Base-by-base conservation (phyloP, 1,140 invertebrate species). In the Drosophila asahinai region DNA sequence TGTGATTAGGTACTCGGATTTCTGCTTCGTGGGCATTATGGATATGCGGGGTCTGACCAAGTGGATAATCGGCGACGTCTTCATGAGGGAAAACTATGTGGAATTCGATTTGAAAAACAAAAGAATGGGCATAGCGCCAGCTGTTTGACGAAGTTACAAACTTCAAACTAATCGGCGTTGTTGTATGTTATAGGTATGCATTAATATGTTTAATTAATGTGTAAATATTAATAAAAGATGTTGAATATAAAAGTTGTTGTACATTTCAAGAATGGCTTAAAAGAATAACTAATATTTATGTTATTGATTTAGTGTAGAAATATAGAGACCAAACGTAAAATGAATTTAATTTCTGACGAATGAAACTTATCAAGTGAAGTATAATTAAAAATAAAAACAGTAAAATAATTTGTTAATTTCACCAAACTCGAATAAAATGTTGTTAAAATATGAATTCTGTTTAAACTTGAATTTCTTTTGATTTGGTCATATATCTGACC, bases 71-170 rank as follows among this genome's bases (percentile, higher is more conserved):
- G 77, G 77, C 15, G 95, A 96, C 91, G 94, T 96, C 45, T 96
- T 96, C 78, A 95, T 96, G 77, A 95, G 95, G 27, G 93, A 93
- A 54, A 95, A 94, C 83, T 96, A 96, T 92, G 95, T 95, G 25
- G 95, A 95, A 87, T 96, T 96, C 91, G 95, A 96, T 91, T 73
- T 95, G 77, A 94, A 93, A n/a, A 95, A 96, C 73, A 94, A 94
- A 74, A 93, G 95, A 63, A 93, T 96, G 60, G 96, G 96, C 52
- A 96, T 79, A 58, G 76, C 86, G n/a, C 47, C 22, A 5, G 68
- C 71, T 36, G 38, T 59, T 22, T 72, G 11, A 59, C 2, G 7
- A 2, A 22, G 17, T 14, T 5, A 2, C 7, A 17, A 19, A 1
- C 17, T 9, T 14, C 38, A 14, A 5, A 14, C 19, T 11, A 8